These are phyloP conservation scores for western clawed frog (Xenopus tropicalis) DNA, from an alignment of 2,113 vertebrate genomes.

Conservation along the genomic window UCB_Xtro_10.0 CM004445.2:138192501-138193000, in stretches of 20 bases:
- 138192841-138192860: too few relatives aligned
- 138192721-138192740: too few relatives aligned
- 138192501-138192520: too few relatives aligned
- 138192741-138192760: too few relatives aligned
- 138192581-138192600: conserved; percentile 43
- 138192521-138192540: too few relatives aligned
- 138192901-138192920: conserved; percentile 72
- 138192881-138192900: conserved; percentile 38
- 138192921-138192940: conserved; percentile 80
- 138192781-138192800: too few relatives aligned
- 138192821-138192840: too few relatives aligned
- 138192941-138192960: conserved; percentile 83
- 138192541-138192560: too few relatives aligned
- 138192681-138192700: neutral
- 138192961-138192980: conserved; percentile 82
- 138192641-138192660: conserved; percentile 78
- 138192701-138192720: neutral
- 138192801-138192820: too few relatives aligned
- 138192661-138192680: conserved; percentile 17
- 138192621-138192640: conserved; percentile 85
- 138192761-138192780: too few relatives aligned
- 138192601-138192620: conserved; percentile 85
- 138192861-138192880: too few relatives aligned
- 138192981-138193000: conserved; percentile 70
- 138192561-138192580: too few relatives aligned